Percentiles rank a stretch among this genome's conserved stretches.
Conservation (phyloP, 2,797 vertebrate genomes). For the Catamblyrhynchus diadema region DNA sequence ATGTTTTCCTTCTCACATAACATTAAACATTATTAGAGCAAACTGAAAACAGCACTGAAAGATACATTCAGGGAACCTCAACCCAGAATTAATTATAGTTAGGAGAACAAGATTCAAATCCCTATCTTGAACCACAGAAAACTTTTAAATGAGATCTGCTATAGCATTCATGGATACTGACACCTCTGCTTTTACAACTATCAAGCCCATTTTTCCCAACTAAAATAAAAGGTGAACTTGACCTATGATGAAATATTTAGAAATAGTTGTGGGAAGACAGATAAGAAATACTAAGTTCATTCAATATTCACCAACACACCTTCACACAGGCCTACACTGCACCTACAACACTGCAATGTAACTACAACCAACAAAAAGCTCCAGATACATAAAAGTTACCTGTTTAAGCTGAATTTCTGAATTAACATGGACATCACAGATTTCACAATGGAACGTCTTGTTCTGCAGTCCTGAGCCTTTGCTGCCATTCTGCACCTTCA, state of each 20-base stretch:
- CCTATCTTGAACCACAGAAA: not conserved
- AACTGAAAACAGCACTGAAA: not conserved
- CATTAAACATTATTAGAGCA: not conserved
- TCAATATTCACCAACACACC: not conserved
- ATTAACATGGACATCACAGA: conserved; percentile 97
- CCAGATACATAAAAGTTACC: conserved; percentile 72
- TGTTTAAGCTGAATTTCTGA: conserved; percentile 98
- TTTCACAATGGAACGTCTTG: conserved; percentile 98
- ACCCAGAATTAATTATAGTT: not conserved
- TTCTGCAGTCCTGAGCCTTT: conserved; percentile 96
- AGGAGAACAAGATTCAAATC: not conserved
- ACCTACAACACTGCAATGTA: not conserved
- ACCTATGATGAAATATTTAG: not conserved
- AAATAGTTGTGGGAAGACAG: not conserved
- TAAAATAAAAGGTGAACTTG: not conserved
- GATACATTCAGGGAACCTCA: not conserved
- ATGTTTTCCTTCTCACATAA: not conserved
- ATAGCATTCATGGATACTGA: not conserved
- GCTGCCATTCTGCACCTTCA: conserved; percentile 82
- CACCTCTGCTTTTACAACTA: not conserved
- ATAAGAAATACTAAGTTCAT: not conserved
- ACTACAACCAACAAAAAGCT: not conserved
- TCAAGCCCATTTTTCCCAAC: not conserved
- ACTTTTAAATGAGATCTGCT: not conserved
- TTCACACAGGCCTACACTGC: not conserved